These are phyloP conservation scores for Mola mola DNA, from an alignment of 2,113 vertebrate genomes.

Conservation along the genomic window DNA sequence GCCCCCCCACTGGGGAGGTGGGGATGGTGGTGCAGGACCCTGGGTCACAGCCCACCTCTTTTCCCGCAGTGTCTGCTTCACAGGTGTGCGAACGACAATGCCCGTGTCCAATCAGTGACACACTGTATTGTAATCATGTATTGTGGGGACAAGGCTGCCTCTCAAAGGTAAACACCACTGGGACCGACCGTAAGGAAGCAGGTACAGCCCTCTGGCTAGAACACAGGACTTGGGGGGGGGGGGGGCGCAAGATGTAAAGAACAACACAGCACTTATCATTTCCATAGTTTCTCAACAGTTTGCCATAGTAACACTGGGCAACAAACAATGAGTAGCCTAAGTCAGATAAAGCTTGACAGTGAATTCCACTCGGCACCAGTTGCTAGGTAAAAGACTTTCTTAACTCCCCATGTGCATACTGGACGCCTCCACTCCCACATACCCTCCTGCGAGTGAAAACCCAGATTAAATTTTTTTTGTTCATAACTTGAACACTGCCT, in stretches of 20 bases:
- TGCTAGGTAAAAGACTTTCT: constrained; percentile 77
- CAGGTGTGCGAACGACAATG: constrained; percentile 69
- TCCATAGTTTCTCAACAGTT: constrained; percentile 42
- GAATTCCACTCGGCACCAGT: constrained; percentile 73
- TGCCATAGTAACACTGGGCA: constrained; percentile 47
- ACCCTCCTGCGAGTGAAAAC: constrained; percentile 53
- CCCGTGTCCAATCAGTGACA: constrained; percentile 68
- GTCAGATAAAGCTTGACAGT: constrained; percentile 60
- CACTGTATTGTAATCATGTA: constrained; percentile 71
- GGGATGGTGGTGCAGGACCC: constrained; percentile 27
- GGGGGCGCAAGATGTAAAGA: constrained; percentile 32
- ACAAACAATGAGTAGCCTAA: constrained; percentile 55
- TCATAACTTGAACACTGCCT: constrained; percentile 46
- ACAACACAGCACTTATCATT: constrained; percentile 18
- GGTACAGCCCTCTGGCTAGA: constrained; percentile 12
- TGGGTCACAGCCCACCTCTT: constrained; percentile 37
- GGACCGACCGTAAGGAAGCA: constrained; percentile 25
- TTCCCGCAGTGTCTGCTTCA: constrained; percentile 63
- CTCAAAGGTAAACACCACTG: constrained; percentile 59
- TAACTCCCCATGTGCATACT: constrained; percentile 65
- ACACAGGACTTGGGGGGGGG: not conserved
- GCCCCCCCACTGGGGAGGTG: not conserved
- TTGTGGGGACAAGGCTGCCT: constrained; percentile 39
- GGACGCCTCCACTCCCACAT: constrained; percentile 48
- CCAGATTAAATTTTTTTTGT: constrained; percentile 58